These are phyloP conservation scores for Melanerpes aurifrons DNA, from an alignment of 2,113 vertebrate genomes.

Conservation along the genomic window DNA sequence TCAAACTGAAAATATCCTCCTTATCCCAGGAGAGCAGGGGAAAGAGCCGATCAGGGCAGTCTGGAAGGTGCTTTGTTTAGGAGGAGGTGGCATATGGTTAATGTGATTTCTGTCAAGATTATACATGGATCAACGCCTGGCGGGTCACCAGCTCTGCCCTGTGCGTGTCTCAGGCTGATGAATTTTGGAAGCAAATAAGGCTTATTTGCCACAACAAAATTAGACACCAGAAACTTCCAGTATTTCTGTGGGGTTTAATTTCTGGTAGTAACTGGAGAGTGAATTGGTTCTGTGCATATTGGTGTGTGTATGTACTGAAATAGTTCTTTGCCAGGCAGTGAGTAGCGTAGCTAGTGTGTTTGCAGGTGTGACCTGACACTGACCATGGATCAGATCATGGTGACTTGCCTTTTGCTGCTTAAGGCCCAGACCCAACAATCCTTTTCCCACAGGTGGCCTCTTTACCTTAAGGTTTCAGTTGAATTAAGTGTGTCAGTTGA, in stretches of 20 bases:
- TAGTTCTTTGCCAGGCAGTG: not conserved
- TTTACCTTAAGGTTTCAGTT: not conserved
- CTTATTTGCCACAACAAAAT: not conserved
- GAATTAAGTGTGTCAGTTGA: not conserved
- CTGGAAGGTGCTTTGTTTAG: not conserved
- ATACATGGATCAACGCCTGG: not conserved
- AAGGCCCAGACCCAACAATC: not conserved
- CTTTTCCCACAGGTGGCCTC: not conserved
- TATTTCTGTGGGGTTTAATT: not conserved
- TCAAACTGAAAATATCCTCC: not conserved
- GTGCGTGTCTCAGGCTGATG: not conserved
- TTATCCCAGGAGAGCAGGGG: not conserved
- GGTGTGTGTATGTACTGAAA: accelerated
- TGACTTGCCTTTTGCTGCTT: not conserved
- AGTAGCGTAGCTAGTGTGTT: not conserved
- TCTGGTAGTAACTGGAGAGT: not conserved
- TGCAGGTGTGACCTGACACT: not conserved
- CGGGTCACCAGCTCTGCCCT: not conserved
- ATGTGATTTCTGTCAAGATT: not conserved
- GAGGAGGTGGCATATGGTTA: accelerated
- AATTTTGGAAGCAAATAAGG: not conserved
- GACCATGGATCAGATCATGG: accelerated
- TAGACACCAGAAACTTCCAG: accelerated
- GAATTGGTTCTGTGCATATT: not conserved
- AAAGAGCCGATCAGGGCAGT: not conserved